Evolutionary conservation across 2,888 invertebrate genomes (phyloP).

Genomic region (Ditylenchus weischeri): DNA sequence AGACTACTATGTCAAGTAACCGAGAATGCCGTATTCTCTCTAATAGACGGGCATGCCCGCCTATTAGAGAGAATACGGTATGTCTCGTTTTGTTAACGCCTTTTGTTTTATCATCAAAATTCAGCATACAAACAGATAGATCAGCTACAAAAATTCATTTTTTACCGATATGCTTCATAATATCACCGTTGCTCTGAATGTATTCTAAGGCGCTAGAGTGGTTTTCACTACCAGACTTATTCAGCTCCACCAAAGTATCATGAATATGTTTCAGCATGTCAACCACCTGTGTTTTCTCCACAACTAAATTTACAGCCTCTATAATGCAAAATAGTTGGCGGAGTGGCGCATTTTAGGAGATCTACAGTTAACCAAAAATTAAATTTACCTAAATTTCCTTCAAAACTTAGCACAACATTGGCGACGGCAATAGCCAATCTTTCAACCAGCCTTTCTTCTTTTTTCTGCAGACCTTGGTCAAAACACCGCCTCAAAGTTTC

Average conservation of each 20-base stretch:
- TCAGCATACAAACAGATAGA: no score
- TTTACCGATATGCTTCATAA: no score
- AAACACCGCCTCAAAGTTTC: not conserved
- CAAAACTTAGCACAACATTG: constrained; percentile 10
- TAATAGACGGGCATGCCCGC: no score
- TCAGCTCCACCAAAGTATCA: not conserved
- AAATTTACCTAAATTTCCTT: not conserved
- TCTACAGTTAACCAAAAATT: not conserved
- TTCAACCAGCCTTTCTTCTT: constrained; percentile 16
- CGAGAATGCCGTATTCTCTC: no score
- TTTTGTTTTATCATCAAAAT: no score
- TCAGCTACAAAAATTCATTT: not conserved
- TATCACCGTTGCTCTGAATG: not conserved
- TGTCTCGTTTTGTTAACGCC: no score
- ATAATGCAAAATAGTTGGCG: no score
- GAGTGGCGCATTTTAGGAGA: no score
- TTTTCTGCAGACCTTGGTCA: not conserved
- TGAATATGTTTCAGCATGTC: not conserved
- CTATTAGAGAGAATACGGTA: no score
- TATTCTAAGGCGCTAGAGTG: constrained; percentile 1
- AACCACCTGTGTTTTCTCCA: not conserved
- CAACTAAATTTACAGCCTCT: not conserved
- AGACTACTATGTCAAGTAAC: no score
- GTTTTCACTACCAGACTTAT: not conserved
- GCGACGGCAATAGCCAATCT: constrained; percentile 29